A percentile compares a stretch with the other conserved stretches of the same genome.
These are phyloP conservation scores for Forbesichthys papilliferus DNA, from an alignment of 2,113 vertebrate genomes.

Conservation along the genomic window DNA sequence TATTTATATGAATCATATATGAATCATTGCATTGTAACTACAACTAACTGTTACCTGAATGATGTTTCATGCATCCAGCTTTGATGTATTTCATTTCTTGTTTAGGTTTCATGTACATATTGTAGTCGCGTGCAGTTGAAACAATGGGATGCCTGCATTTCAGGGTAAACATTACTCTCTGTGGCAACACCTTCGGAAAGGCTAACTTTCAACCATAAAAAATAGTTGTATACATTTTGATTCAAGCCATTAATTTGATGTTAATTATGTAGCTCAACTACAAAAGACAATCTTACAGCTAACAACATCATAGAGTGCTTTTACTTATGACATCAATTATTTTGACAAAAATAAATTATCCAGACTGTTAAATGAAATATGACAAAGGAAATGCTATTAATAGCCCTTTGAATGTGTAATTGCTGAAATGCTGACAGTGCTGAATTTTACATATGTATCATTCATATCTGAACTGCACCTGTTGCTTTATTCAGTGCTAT, in stretches of 20 bases:
- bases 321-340: no score
- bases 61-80: background rate
- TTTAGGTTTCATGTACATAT: background rate
- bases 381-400: no score
- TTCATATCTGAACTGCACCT: background rate
- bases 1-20: background rate
- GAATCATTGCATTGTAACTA: conserved; percentile 10
- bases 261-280: no score
- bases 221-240: conserved; percentile 1
- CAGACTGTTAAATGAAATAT: no score
- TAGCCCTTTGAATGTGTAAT: no score
- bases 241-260: no score
- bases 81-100: conserved; percentile 7
- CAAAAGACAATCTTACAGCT: no score
- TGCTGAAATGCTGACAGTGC: no score
- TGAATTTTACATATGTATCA: no score
- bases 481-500: conserved; percentile 5
- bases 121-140: conserved; percentile 8
- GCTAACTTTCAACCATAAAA: background rate
- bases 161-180: background rate
- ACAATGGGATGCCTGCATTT: background rate
- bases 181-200: background rate
- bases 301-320: no score
- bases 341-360: no score
- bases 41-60: background rate